phyloP scores from a whole-genome alignment of 2,113 vertebrate species.

The Amazona vittata region DNA sequence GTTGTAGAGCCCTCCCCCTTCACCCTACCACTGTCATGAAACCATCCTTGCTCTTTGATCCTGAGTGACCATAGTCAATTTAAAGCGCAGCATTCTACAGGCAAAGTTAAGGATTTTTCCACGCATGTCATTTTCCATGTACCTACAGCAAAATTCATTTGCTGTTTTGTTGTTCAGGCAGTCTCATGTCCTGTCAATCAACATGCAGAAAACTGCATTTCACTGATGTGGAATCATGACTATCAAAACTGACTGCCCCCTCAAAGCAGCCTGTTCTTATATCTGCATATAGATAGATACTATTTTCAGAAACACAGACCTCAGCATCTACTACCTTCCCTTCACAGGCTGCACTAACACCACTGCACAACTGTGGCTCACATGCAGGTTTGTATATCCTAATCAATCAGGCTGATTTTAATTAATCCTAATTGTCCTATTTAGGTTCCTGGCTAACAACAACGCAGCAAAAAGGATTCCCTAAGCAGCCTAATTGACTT shows the following conservation, averaged over 20 bases:
- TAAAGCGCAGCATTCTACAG: neutral
- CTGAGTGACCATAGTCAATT: rapidly evolving
- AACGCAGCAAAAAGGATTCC: slow-evolving; percentile 54
- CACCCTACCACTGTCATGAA: neutral
- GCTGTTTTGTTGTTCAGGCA: neutral
- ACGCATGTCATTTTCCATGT: rapidly evolving
- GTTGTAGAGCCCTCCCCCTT: neutral
- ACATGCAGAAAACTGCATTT: neutral
- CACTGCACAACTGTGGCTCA: neutral
- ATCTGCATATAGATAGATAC: neutral
- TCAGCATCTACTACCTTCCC: neutral
- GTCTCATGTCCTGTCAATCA: neutral
- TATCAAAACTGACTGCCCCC: neutral
- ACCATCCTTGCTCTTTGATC: neutral
- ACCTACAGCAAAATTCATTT: neutral
- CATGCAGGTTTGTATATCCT: slow-evolving; percentile 21
- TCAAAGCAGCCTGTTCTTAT: neutral
- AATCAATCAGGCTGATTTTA: slow-evolving; percentile 68
- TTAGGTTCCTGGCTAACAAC: slow-evolving; percentile 58
- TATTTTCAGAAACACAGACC: neutral
- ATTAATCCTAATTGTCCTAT: slow-evolving; percentile 73
- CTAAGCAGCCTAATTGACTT: slow-evolving; percentile 63
- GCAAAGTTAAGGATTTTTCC: neutral
- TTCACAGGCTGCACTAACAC: neutral
- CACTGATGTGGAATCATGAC: neutral